Conservation (phyloP, 2,797 vertebrate species). For the Scarus forsteni region DNA sequence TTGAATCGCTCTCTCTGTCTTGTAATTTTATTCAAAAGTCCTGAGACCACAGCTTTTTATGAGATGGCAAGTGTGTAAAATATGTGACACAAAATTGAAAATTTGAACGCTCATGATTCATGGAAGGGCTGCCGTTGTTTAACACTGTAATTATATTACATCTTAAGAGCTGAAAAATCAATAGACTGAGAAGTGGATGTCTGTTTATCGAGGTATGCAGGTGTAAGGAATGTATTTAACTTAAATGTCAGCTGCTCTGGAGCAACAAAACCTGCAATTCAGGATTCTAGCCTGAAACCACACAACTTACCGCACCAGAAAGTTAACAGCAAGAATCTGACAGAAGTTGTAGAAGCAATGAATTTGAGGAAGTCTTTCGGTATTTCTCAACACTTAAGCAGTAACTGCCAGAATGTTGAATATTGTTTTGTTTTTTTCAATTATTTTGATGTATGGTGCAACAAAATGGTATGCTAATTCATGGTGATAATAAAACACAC, state of each 20-base stretch:
- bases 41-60: no score
- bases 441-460: no score
- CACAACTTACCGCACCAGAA: constrained; percentile 5
- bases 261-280: constrained; percentile 21
- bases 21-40: no score
- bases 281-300: constrained; percentile 8
- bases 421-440: no score
- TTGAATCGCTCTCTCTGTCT: no score
- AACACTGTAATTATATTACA: not conserved
- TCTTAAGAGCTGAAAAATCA: not conserved
- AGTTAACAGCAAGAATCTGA: not conserved
- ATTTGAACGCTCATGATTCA: not conserved
- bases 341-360: not conserved
- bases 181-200: not conserved
- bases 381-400: not conserved
- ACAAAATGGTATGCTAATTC: no score
- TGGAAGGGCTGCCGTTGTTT: not conserved
- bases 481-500: no score
- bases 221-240: not conserved
- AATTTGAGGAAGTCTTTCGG: not conserved
- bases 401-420: no score
- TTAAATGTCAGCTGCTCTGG: not conserved
- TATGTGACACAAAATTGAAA: no score
- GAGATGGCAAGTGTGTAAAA: no score
- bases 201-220: not conserved